A percentile compares a stretch with the other conserved stretches of the same genome.
These are phyloP conservation scores for Tryphoninae sp. DNA, from an alignment of 2,888 invertebrate species.

Conservation along the genomic window DNA sequence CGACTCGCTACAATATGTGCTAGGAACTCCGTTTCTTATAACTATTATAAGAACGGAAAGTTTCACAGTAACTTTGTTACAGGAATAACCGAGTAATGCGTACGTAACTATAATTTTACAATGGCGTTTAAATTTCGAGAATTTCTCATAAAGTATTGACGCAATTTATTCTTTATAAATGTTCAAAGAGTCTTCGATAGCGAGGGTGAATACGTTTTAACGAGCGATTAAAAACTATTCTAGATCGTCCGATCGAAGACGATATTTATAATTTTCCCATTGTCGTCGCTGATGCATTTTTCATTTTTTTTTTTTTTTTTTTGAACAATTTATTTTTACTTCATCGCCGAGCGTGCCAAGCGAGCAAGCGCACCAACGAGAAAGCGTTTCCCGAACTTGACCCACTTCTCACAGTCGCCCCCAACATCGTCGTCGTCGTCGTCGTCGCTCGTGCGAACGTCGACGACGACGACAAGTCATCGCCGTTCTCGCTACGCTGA, in stretches of 20 bases:
- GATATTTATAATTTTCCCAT: neutral
- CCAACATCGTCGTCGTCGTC: constrained; percentile 32
- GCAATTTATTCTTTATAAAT: neutral
- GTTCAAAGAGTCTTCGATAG: neutral
- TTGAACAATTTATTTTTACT: constrained; percentile 1
- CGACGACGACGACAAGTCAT: constrained; percentile 48
- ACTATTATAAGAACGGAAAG: neutral
- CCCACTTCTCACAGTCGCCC: constrained; percentile 59
- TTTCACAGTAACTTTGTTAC: neutral
- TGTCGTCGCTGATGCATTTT: neutral
- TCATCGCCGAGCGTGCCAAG: constrained; percentile 13
- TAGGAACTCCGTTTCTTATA: too few relatives aligned
- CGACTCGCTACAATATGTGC: too few relatives aligned
- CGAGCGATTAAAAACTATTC: neutral
- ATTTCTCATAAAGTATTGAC: neutral
- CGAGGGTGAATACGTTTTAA: neutral
- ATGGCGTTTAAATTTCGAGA: neutral
- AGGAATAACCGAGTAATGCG: neutral
- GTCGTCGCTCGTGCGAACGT: constrained; percentile 9
- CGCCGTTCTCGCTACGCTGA: constrained; percentile 33
- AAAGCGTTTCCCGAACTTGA: constrained; percentile 64
- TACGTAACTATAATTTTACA: neutral
- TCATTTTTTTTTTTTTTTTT: neutral
- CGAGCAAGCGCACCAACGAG: constrained; percentile 51
- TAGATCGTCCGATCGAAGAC: neutral